phyloP scores from a whole-genome alignment of 2,797 vertebrate genomes.

The Brachyrhaphis roseni region DNA sequence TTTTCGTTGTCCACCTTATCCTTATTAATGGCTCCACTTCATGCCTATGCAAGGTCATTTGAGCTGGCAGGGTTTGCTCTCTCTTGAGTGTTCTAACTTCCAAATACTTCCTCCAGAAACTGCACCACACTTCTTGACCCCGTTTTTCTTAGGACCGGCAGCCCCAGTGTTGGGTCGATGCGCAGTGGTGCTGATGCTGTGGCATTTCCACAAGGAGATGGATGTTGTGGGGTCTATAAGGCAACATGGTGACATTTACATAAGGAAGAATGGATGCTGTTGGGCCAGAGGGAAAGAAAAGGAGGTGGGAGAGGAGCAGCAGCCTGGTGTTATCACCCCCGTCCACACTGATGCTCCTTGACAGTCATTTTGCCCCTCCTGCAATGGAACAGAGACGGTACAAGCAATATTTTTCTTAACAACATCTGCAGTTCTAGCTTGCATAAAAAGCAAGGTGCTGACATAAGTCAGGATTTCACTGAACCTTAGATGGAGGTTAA shows the following conservation, averaged over 20 bases:
- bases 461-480: slow-evolving; percentile 51
- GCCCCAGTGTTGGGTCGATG: slow-evolving; percentile 58
- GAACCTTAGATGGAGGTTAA: slow-evolving; percentile 46
- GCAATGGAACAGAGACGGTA: slow-evolving; percentile 55
- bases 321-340: slow-evolving; percentile 49
- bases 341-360: slow-evolving; percentile 57
- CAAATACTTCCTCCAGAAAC: slow-evolving; percentile 48
- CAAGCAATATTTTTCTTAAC: slow-evolving; percentile 60
- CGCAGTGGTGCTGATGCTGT: slow-evolving; percentile 56
- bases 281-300: slow-evolving; percentile 24
- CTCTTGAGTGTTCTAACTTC: slow-evolving; percentile 19
- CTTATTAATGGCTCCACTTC: slow-evolving; percentile 42
- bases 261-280: slow-evolving; percentile 56
- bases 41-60: slow-evolving; percentile 52
- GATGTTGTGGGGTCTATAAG: slow-evolving; percentile 64
- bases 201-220: slow-evolving; percentile 74
- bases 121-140: slow-evolving; percentile 54
- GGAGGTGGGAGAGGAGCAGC: slow-evolving; percentile 24
- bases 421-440: slow-evolving; percentile 59
- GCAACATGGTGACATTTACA: slow-evolving; percentile 73
- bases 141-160: slow-evolving; percentile 37
- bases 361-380: slow-evolving; percentile 66
- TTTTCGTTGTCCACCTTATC: slow-evolving; percentile 33
- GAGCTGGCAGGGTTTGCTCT: slow-evolving; percentile 42
- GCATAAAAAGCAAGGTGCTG: slow-evolving; percentile 57